These are phyloP conservation scores for Acleris cristana DNA, from an alignment of 2,888 invertebrate genomes.

Conservation along the genomic window DNA sequence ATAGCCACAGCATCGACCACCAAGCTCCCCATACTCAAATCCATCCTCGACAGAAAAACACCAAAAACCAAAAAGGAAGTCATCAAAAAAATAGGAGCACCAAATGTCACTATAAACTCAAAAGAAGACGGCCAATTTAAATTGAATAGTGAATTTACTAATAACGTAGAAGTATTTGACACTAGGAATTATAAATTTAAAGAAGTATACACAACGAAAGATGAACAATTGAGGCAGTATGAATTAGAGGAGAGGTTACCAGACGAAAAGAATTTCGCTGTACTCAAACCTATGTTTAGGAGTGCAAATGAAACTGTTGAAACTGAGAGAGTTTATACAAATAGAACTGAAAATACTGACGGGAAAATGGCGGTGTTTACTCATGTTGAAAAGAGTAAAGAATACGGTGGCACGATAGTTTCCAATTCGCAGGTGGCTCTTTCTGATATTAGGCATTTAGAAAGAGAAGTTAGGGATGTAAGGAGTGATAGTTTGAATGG, in stretches of 20 bases:
- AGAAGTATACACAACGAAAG: slow-evolving; percentile 50
- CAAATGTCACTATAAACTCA: slow-evolving; percentile 64
- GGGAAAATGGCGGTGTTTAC: slow-evolving; percentile 71
- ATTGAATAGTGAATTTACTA: slow-evolving; percentile 48
- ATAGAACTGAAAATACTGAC: slow-evolving; percentile 60
- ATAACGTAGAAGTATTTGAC: slow-evolving; percentile 57
- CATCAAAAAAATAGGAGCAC: slow-evolving; percentile 52
- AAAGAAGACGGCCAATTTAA: slow-evolving; percentile 53
- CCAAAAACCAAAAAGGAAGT: slow-evolving; percentile 49
- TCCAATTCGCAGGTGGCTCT: slow-evolving; percentile 47
- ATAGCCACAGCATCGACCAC: slow-evolving; percentile 16
- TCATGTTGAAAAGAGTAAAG: slow-evolving; percentile 63
- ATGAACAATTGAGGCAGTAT: slow-evolving; percentile 41
- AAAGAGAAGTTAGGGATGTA: slow-evolving; percentile 55
- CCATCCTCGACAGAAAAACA: slow-evolving; percentile 27
- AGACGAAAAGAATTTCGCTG: slow-evolving; percentile 57
- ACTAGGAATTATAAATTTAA: slow-evolving; percentile 59
- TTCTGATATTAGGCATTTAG: slow-evolving; percentile 60
- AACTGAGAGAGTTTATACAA: slow-evolving; percentile 46
- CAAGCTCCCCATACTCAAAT: slow-evolving; percentile 36
- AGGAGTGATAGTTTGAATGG: slow-evolving; percentile 53
- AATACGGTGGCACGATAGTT: slow-evolving; percentile 50
- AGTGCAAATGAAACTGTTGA: slow-evolving; percentile 42
- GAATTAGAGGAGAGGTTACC: slow-evolving; percentile 48
- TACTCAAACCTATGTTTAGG: slow-evolving; percentile 55